A percentile compares a stretch with the other conserved stretches of the same genome.
These are phyloP conservation scores for Formicarius rufipectus DNA, from an alignment of 2,113 vertebrate genomes.

Conservation along the genomic window DNA sequence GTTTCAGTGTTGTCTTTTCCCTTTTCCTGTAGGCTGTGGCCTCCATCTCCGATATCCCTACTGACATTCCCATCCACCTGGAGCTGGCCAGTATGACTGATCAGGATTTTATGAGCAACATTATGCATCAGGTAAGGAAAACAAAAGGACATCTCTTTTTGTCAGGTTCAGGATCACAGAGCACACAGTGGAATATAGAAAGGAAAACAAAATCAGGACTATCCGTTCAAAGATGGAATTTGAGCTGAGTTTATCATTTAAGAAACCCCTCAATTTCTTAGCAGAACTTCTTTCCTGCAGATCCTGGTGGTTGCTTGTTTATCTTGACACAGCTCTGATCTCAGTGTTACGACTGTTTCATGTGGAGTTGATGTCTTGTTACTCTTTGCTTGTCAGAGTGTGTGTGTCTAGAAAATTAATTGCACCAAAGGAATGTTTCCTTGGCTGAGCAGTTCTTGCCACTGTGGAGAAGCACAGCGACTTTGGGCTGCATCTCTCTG, in stretches of 20 bases:
- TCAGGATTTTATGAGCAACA: conserved; percentile 89
- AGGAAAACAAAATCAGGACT: background rate
- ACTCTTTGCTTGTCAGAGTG: background rate
- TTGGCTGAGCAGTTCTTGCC: background rate
- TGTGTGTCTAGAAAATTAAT: background rate
- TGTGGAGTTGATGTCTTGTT: background rate
- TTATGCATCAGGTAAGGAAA: conserved; percentile 89
- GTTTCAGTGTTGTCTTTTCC: background rate
- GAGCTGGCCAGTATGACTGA: conserved; percentile 98
- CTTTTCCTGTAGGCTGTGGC: conserved; percentile 79
- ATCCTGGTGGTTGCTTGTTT: background rate
- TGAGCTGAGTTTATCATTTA: background rate
- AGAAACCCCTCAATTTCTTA: fast-evolving
- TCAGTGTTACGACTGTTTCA: background rate
- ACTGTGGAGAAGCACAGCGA: background rate
- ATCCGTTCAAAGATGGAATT: background rate
- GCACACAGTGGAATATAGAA: background rate
- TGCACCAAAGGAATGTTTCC: background rate
- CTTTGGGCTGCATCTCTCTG: background rate
- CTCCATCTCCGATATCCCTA: conserved; percentile 85
- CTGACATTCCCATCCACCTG: conserved; percentile 88
- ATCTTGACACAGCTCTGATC: background rate
- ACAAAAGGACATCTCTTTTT: background rate
- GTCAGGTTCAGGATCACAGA: background rate
- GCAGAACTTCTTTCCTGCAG: background rate